These are phyloP conservation scores for Cryptus viduatorius DNA, from an alignment of 2,888 invertebrate genomes.

Conservation along the genomic window DNA sequence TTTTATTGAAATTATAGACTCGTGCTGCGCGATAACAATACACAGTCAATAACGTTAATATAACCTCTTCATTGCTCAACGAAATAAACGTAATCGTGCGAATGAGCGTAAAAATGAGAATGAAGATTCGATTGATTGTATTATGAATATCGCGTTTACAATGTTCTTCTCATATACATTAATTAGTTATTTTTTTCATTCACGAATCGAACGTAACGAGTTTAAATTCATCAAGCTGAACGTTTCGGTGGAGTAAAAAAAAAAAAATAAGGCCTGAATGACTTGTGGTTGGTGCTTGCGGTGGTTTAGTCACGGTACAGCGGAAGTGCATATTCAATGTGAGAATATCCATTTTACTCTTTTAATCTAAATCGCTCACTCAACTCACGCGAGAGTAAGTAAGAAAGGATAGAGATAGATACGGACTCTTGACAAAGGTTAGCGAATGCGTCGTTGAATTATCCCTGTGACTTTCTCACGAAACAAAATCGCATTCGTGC, in stretches of 20 bases:
- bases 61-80: background rate
- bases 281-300: background rate
- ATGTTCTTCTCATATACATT: background rate
- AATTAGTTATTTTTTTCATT: background rate
- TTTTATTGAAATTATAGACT: too few relatives aligned
- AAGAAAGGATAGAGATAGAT: background rate
- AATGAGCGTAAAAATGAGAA: background rate
- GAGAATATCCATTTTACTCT: slow-evolving; percentile 31
- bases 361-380: slow-evolving; percentile 49
- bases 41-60: too few relatives aligned
- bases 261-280: background rate
- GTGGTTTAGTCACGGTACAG: slow-evolving; percentile 3
- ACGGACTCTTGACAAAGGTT: background rate
- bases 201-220: background rate
- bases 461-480: slow-evolving; percentile 62
- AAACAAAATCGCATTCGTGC: slow-evolving; percentile 59
- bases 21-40: too few relatives aligned
- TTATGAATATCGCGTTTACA: background rate
- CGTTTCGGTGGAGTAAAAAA: background rate
- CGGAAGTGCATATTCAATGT: slow-evolving; percentile 50
- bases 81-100: background rate
- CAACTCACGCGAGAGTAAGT: background rate
- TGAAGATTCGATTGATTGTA: background rate
- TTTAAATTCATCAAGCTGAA: background rate
- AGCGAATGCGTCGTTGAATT: slow-evolving; percentile 23